Percentiles rank a stretch among this genome's conserved stretches.
Evolutionary conservation across 2,797 vertebrate species (phyloP).

Genomic region (Acipenser ruthenus): DNA sequence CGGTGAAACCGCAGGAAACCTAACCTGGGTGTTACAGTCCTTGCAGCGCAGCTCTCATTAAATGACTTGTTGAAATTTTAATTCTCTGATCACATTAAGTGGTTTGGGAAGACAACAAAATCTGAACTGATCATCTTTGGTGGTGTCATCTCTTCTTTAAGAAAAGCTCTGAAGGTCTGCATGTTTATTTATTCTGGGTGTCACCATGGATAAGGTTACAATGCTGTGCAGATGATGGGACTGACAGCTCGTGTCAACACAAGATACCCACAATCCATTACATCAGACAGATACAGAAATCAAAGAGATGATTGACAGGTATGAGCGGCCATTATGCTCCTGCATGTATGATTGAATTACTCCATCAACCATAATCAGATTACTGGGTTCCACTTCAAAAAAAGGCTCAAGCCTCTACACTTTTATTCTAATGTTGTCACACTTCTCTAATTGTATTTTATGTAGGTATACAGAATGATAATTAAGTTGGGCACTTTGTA

Average conservation of each 20-base stretch:
- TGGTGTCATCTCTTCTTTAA: constrained; percentile 43
- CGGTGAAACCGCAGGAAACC: constrained; percentile 38
- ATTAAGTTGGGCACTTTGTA: too few relatives aligned
- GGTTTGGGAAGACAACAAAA: constrained; percentile 54
- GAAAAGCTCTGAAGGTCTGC: constrained; percentile 40
- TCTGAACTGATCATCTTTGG: constrained; percentile 39
- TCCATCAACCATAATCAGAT: constrained; percentile 13
- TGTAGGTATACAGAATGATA: neutral
- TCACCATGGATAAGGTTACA: constrained; percentile 45
- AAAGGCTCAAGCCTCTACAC: neutral
- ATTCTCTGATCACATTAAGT: constrained; percentile 62
- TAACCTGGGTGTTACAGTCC: constrained; percentile 31
- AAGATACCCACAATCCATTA: constrained; percentile 28
- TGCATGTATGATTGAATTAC: constrained; percentile 10
- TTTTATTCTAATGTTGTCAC: neutral
- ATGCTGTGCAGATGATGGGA: constrained; percentile 16
- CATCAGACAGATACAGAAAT: constrained; percentile 33
- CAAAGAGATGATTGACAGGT: constrained; percentile 29
- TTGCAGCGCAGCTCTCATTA: constrained; percentile 37
- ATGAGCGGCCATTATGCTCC: neutral
- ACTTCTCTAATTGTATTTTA: neutral
- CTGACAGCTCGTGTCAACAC: constrained; percentile 24
- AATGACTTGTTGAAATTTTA: constrained; percentile 61
- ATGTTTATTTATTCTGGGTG: constrained; percentile 31
- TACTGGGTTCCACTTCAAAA: neutral